These are phyloP conservation scores for Euwallacea fornicatus DNA, from an alignment of 1,140 invertebrate species.

Conservation along the genomic window DNA sequence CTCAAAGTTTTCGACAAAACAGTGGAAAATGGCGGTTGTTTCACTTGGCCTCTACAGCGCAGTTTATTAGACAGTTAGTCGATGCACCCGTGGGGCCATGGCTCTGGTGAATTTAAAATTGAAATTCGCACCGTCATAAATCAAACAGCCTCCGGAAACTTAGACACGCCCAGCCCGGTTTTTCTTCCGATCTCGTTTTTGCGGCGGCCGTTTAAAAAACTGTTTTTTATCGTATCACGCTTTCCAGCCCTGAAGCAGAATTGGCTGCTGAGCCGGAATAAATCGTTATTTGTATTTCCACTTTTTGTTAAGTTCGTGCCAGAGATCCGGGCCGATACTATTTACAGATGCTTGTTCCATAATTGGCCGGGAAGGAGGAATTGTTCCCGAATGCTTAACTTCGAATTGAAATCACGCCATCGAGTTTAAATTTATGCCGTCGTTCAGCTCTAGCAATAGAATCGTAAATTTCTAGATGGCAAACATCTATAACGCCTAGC, in stretches of 20 bases:
- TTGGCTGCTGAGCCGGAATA: slow-evolving; percentile 22
- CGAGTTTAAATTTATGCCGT: not conserved
- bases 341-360: not conserved
- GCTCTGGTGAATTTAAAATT: slow-evolving; percentile 29
- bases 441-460: not conserved
- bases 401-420: too few relatives aligned
- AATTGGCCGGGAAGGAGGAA: not conserved
- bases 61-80: slow-evolving; percentile 25
- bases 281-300: slow-evolving; percentile 26
- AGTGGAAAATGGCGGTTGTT: too few relatives aligned
- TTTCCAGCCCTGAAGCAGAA: slow-evolving; percentile 16
- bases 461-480: slow-evolving; percentile 9
- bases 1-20: too few relatives aligned
- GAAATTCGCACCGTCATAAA: slow-evolving; percentile 33
- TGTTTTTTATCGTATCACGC: slow-evolving; percentile 6
- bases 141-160: slow-evolving; percentile 22
- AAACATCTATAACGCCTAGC: slow-evolving; percentile 10
- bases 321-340: not conserved
- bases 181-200: slow-evolving; percentile 26
- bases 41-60: not conserved
- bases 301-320: slow-evolving; percentile 8
- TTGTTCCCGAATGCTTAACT: too few relatives aligned
- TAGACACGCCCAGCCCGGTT: slow-evolving; percentile 28
- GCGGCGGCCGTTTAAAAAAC: slow-evolving; percentile 21
- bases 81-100: not conserved